Base-by-base conservation (phyloP, 2,888 invertebrate species). In the Nomada ruficornis region DNA sequence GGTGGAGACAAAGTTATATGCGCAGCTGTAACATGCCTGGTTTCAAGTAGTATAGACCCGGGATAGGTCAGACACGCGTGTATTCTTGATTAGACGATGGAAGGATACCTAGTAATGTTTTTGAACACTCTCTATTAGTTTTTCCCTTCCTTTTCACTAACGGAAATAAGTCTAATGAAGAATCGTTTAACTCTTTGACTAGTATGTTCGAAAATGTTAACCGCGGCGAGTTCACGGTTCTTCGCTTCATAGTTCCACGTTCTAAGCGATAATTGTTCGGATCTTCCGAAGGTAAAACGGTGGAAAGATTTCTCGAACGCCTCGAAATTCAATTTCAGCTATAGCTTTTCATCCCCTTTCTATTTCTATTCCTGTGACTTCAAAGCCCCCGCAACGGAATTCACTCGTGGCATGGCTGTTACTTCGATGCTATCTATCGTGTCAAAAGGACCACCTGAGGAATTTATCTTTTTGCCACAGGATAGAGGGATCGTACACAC, bases 281-380 rank as follows among this genome's bases (percentile, higher is more conserved):
- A 47, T 44, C 44, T n/a, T 63, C 44, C 63, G 23, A 67, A 52
- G 60, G 20, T 52, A 36, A 44, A 60, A 44, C 18, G 59, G 60
- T 29, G 60, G 52, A 65, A 71, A 65, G 64, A 60, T 75, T 68
- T 63, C 26, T 15, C 20, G 47, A 15, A 50, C 13, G 65, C 44
- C 64, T 77, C 54, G 44, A 70, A 55, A 80, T 80, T 78, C 70
- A 80, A 80, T 78, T 65, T 36, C 55, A 77, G 29, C 59, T 26
- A 42, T 59, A 42, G 54, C 64, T 47, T 10, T n/a, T 36, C 42
- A 15, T 5, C 55, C 44, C 42, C 59, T 23, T 42, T 70, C 52
- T 54, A 64, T 70, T 60, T 70, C 70, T 60, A 60, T 78, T 78
- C 65, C 79, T 36, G 13, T 36, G 64, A 65, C 79, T 70, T 65